Percentiles rank a stretch among this genome's conserved stretches.
Evolutionary conservation across 1,140 invertebrate genomes (phyloP).

Genomic region (Drosophila kepulauana): DNA sequence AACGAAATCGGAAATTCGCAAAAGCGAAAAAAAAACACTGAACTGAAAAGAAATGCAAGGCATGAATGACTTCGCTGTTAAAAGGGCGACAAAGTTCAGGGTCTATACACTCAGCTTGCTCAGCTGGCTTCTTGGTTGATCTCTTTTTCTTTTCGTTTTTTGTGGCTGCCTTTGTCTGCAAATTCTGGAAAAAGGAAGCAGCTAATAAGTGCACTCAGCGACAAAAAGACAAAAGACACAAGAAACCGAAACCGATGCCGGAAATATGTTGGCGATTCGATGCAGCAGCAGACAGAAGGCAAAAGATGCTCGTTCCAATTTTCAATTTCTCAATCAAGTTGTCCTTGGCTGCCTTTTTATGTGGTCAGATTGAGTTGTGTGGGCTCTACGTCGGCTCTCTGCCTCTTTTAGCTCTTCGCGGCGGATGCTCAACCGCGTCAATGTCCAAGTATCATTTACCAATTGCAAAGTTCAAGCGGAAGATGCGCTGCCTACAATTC

Average conservation of each 20-base stretch:
- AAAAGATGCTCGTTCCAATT: conserved; percentile 11
- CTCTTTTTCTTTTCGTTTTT: conserved; percentile 23
- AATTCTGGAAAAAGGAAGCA: conserved; percentile 55
- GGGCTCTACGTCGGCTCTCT: not conserved
- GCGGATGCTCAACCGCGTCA: conserved; percentile 20
- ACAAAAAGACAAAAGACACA: conserved; percentile 43
- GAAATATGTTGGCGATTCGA: conserved; percentile 65
- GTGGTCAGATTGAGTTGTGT: conserved; percentile 44
- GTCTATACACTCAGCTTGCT: conserved; percentile 54
- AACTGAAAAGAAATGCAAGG: conserved; percentile 21
- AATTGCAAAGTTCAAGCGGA: not conserved
- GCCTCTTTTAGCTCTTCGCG: not conserved
- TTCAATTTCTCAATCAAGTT: conserved; percentile 52
- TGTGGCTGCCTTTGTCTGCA: conserved; percentile 37
- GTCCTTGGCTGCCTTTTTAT: conserved; percentile 54
- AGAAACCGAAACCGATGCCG: conserved; percentile 41
- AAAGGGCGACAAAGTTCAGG: conserved; percentile 70
- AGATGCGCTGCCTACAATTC: not conserved
- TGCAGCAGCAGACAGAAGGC: conserved; percentile 30
- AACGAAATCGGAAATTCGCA: conserved; percentile 17
- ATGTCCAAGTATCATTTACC: not conserved
- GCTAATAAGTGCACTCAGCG: conserved; percentile 72
- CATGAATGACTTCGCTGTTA: conserved; percentile 44
- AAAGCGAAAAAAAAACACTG: too few relatives aligned
- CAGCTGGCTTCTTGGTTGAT: conserved; percentile 35